Base-by-base conservation (phyloP, 2,113 vertebrate genomes). In the Rafetus swinhoei region DNA sequence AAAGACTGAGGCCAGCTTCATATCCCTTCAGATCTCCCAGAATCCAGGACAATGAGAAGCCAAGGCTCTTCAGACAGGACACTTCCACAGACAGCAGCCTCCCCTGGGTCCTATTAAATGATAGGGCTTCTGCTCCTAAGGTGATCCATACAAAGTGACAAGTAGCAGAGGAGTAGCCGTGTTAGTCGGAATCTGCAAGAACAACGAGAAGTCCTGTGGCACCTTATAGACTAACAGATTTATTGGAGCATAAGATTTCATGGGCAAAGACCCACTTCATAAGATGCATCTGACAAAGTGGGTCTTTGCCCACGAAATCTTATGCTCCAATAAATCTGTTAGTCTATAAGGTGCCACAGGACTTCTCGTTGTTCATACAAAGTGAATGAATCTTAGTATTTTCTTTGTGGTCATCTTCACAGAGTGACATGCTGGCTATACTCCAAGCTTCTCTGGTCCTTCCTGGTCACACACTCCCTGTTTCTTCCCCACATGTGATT, bases 371-470 rank as follows among this genome's bases (percentile, higher is more conserved):
- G 45, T 45, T 45, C 45, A 45, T 45, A 81, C 88, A 87, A 96
- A 92, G 93, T 82, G 81, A 91, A 88, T n/a, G 52, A 0, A 5
- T 88, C 92, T 94, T 56, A 80, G 52, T 81, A 15, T 62, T 9
- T 59, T 82, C 19, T 85, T 81, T 90, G 56, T 52, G 90, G n/a
- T 14, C 12, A 53, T 84, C 65, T 55, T 84, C 79, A 81, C 27
- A 89, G 35, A 21, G 86, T 95, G 89, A 95, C 90, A 4, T 53
- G 84, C 69, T 93, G 50, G 90, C 76, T n/a, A 27, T 86, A 94
- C 32, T 69, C 16, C 32, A n/a, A 69, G 16, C 0, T 57, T 52
- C 59, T 80, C 45, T 59, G 3, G 39, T 95, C 76, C 29, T 6
- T 6, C 2, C 25, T 4, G 29, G 24, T 2, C 0, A 0, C 2